phyloP scores from a whole-genome alignment of 2,888 invertebrate genomes.

The Ophion slaviceki region DNA sequence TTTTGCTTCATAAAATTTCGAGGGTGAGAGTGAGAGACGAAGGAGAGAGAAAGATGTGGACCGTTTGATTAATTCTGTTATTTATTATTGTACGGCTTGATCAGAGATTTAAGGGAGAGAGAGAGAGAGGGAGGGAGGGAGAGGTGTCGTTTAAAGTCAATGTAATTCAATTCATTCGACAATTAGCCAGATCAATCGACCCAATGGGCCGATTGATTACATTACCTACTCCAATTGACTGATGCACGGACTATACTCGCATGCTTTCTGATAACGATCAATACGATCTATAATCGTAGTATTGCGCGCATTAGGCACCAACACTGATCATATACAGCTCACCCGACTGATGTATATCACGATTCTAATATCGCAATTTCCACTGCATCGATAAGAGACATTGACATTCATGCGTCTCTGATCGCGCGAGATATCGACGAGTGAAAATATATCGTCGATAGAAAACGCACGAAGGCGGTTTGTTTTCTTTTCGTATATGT shows the following conservation, averaged over 20 bases:
- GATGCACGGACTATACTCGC: not conserved
- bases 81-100: too few species aligned
- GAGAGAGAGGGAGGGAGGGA: too few species aligned
- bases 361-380: constrained; percentile 57
- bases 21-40: too few species aligned
- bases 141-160: too few species aligned
- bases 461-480: constrained; percentile 22
- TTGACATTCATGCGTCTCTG: constrained; percentile 2
- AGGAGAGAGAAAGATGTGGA: too few species aligned
- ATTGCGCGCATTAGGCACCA: constrained; percentile 2
- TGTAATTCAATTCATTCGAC: too few species aligned
- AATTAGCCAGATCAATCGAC: too few species aligned
- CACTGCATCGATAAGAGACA: constrained; percentile 16
- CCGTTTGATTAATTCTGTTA: too few species aligned
- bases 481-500: constrained; percentile 17
- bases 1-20: too few species aligned
- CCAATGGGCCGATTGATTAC: too few species aligned
- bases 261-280: not conserved
- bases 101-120: too few species aligned
- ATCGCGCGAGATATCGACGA: constrained; percentile 23
- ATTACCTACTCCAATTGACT: too few species aligned
- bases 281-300: not conserved
- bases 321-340: constrained; percentile 16
- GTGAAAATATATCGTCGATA: constrained; percentile 13
- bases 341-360: not conserved